Conservation (phyloP, 2,888 invertebrate species). For the Prenolepis imparis region DNA sequence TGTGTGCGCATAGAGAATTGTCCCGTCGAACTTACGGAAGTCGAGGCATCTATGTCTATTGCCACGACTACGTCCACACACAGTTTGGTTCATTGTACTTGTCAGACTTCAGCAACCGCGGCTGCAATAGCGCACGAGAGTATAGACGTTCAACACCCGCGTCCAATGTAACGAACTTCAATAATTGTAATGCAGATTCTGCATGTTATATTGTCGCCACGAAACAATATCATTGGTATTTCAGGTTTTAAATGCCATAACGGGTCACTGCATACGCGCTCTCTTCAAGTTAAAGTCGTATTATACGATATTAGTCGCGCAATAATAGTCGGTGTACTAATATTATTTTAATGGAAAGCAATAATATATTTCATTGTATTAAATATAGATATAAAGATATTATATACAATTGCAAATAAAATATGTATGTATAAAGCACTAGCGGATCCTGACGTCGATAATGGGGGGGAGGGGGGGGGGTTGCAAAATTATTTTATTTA, state of each 20-base stretch:
- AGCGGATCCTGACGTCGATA: too few species aligned
- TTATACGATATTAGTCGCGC: not conserved
- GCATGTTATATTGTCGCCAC: not conserved
- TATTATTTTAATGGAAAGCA: not conserved
- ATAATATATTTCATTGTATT: not conserved
- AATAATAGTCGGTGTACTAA: not conserved
- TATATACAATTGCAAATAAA: not conserved
- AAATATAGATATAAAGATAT: not conserved
- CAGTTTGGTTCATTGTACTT: slow-evolving; percentile 49
- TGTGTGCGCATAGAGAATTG: not conserved
- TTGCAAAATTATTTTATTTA: too few species aligned
- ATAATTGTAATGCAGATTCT: slow-evolving; percentile 18
- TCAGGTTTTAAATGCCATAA: not conserved
- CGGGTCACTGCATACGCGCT: not conserved
- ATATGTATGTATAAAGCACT: too few species aligned
- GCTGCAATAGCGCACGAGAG: not conserved
- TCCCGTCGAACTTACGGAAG: slow-evolving; percentile 39
- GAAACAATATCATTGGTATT: not conserved
- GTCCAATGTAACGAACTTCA: not conserved
- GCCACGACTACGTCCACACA: slow-evolving; percentile 27
- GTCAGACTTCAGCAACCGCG: slow-evolving; percentile 30
- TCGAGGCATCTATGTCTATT: slow-evolving; percentile 37
- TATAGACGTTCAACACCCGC: slow-evolving; percentile 40
- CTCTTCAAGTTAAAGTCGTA: not conserved
- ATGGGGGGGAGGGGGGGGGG: too few species aligned